A percentile compares a stretch with the other conserved stretches of the same genome.
Evolutionary conservation across 1,140 invertebrate species (phyloP).

Genomic region (Melipona quadrifasciata): DNA sequence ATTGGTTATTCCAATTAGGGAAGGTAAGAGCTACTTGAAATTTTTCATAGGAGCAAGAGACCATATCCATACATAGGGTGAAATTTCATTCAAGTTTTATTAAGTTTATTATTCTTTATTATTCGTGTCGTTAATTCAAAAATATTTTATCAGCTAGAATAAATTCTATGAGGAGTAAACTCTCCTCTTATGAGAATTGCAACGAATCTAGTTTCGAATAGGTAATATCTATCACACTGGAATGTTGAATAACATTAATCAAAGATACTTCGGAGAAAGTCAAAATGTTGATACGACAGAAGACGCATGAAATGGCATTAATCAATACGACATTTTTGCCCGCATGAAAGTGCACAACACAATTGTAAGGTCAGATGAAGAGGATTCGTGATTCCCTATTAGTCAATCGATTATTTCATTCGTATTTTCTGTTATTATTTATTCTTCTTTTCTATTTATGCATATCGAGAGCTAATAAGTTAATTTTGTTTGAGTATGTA

Average conservation of each 20-base stretch:
- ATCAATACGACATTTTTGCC: background rate
- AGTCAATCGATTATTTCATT: background rate
- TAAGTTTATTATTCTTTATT: background rate
- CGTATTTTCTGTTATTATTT: background rate
- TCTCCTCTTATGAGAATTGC: background rate
- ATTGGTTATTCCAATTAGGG: background rate
- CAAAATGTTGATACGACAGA: background rate
- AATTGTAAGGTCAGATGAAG: background rate
- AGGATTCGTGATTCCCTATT: background rate
- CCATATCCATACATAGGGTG: background rate
- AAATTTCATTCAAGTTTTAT: background rate
- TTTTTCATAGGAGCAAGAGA: background rate
- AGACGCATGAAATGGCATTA: background rate
- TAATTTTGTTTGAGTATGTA: background rate
- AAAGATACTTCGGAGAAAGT: constrained; percentile 14
- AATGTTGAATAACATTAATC: background rate
- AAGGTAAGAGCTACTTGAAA: constrained; percentile 7
- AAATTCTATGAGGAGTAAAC: background rate
- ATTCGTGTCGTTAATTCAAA: background rate
- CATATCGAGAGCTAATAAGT: background rate
- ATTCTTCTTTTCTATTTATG: background rate
- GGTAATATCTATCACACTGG: background rate
- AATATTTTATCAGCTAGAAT: background rate
- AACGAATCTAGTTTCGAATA: background rate
- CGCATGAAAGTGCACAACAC: background rate